Percentiles rank a stretch among this genome's conserved stretches.
phyloP scores from a whole-genome alignment of 2,888 invertebrate genomes.

The Anthoptus insignis region DNA sequence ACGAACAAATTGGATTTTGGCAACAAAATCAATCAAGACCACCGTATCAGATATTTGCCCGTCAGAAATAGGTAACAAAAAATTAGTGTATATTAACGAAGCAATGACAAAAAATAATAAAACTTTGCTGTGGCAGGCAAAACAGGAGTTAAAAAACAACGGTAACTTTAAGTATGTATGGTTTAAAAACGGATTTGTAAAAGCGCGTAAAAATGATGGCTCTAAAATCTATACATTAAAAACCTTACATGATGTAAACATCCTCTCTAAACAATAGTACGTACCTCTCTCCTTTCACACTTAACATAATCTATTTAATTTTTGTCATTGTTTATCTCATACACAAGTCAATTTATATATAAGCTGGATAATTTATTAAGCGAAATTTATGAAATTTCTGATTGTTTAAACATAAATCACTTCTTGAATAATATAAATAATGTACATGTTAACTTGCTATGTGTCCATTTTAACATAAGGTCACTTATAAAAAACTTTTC shows the following conservation, averaged over 20 bases:
- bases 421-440: not conserved
- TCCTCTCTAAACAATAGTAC: too few species aligned
- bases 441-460: not conserved
- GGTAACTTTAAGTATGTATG: conserved; percentile 29
- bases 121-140: conserved; percentile 29
- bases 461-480: conserved; percentile 18
- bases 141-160: conserved; percentile 25
- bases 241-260: too few species aligned
- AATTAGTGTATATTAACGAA: conserved; percentile 7
- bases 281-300: too few species aligned
- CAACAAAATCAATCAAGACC: conserved; percentile 1
- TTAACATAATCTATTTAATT: conserved; percentile 2
- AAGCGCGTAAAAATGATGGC: conserved; percentile 17
- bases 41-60: not conserved
- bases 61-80: too few species aligned
- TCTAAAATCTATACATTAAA: too few species aligned
- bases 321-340: too few species aligned
- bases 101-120: conserved; percentile 24
- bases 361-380: too few species aligned
- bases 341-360: too few species aligned
- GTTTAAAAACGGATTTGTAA: conserved; percentile 27
- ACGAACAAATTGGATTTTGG: conserved; percentile 6
- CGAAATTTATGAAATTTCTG: not conserved
- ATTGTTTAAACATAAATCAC: not conserved
- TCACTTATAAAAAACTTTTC: conserved; percentile 6